Evolutionary conservation across 2,888 invertebrate genomes (phyloP), one percentile per base, ranked within the genome.

Genomic region (Scrobipalpa costella): DNA sequence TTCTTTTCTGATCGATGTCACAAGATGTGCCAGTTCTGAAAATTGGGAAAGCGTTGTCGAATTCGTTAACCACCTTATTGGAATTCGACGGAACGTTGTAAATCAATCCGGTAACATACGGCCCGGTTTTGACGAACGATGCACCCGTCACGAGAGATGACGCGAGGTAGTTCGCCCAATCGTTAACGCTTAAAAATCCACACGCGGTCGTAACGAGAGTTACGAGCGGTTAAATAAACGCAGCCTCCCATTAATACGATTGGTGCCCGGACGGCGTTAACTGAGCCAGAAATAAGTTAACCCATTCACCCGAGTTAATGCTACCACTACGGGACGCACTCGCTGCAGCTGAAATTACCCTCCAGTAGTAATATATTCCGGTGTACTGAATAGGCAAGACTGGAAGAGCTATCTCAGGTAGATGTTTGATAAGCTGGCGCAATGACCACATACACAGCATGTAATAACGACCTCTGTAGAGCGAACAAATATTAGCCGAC

Each of bases 211-310:
- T 86, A 83, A 87, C 84, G 77, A 81, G 75, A 81, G 83, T 90
- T 87, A 89, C 87, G 86, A 88, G 82, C 88, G 83, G 84, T 89
- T 86, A 90, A 89, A 90, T 88, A 90, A 88, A 89, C 85, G 79
- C 76, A 79, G 83, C 80, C 81, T 80, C 78, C 83, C 85, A 86
- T 88, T 86, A 86, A 85, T 77, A 79, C 81, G 78, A 85, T 86
- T 80, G 80, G 77, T 71, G 80, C 77, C 77, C 73, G 75, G 77
- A 74, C 76, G 77, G 79, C 77, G 77, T 80, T 77, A 79, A 81
- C 80, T 72, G 77, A 75, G 81, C 81, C 86, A 85, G 82, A 89
- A 90, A 90, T 90, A 90, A 88, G 76, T 80, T 73, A 82, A 85
- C 76, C 79, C 81, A 81, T 78, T 79, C 75, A 70, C 76, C 21